phyloP scores from a whole-genome alignment of 2,113 vertebrate species.

The Prietella phreatophila region DNA sequence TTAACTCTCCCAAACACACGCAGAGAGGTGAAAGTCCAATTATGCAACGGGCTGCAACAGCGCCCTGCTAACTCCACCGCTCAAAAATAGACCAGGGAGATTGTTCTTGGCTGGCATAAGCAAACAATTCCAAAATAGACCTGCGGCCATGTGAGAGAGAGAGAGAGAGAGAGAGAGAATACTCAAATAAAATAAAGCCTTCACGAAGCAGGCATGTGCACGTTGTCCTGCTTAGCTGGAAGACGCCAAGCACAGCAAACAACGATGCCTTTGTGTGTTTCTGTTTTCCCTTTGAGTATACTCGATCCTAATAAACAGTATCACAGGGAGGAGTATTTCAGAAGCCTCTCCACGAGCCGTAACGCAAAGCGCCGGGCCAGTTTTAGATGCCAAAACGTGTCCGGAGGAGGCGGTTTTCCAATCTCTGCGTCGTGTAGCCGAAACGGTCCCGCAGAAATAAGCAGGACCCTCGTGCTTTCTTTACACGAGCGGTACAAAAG shows the following conservation, averaged over 20 bases:
- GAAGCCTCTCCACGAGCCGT: not conserved
- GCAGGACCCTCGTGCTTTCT: not conserved
- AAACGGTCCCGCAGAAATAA: not conserved
- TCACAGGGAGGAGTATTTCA: not conserved
- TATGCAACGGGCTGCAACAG: constrained; percentile 63
- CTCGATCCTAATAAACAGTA: constrained; percentile 26
- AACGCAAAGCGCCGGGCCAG: not conserved
- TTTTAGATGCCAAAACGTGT: not conserved
- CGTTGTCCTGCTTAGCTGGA: not conserved
- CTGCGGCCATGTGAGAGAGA: constrained; percentile 20
- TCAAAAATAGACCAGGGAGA: constrained; percentile 66
- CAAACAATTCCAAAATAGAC: constrained; percentile 71
- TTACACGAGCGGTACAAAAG: not conserved
- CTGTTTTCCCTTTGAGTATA: constrained; percentile 17
- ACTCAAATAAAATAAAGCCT: constrained; percentile 7
- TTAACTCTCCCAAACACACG: constrained; percentile 31
- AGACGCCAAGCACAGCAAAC: constrained; percentile 35
- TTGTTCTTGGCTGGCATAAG: constrained; percentile 64
- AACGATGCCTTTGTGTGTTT: constrained; percentile 38
- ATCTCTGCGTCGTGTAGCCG: not conserved
- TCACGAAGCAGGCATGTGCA: constrained; percentile 7
- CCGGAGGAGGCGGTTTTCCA: not conserved
- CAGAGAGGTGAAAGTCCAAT: constrained; percentile 46
- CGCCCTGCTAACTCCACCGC: constrained; percentile 51
- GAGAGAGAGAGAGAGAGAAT: constrained; percentile 4